phyloP scores from a whole-genome alignment of 2,113 vertebrate species.

The Anarrhichthys ocellatus region DNA sequence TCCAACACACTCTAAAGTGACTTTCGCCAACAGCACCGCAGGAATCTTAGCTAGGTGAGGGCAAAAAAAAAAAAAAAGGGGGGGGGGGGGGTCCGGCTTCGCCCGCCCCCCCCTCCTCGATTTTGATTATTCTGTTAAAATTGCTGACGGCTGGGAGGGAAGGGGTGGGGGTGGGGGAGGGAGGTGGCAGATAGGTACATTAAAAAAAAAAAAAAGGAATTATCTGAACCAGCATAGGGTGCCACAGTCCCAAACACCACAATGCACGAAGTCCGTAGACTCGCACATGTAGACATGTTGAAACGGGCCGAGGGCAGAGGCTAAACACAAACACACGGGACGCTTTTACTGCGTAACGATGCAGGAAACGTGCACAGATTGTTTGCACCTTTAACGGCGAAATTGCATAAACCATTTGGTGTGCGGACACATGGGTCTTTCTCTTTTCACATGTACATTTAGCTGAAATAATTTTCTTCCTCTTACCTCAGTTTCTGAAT shows the following conservation, averaged over 20 bases:
- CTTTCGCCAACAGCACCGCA: conserved; percentile 69
- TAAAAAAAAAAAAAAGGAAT: conserved; percentile 34
- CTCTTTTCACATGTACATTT: conserved; percentile 58
- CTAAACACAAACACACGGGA: conserved; percentile 34
- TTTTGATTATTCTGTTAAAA: conserved; percentile 52
- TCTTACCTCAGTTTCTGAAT: conserved; percentile 58
- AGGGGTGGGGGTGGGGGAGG: conserved; percentile 34
- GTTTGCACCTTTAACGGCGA: conserved; percentile 66
- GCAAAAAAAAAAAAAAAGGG: background rate
- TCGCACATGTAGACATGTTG: conserved; percentile 46
- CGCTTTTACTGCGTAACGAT: conserved; percentile 68
- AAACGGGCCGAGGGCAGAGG: conserved; percentile 62
- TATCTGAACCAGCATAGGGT: conserved; percentile 72
- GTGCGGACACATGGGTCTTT: conserved; percentile 53
- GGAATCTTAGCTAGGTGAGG: conserved; percentile 54
- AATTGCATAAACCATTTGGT: conserved; percentile 56
- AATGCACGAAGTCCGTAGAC: conserved; percentile 54
- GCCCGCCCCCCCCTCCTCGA: conserved; percentile 23
- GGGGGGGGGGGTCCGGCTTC: conserved; percentile 35
- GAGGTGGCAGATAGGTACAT: conserved; percentile 54
- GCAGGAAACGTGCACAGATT: conserved; percentile 62
- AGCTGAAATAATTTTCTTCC: conserved; percentile 57
- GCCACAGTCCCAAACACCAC: conserved; percentile 68
- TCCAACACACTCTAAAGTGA: conserved; percentile 76
- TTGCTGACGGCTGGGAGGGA: conserved; percentile 46